These are phyloP conservation scores for Diplodus sargus DNA, from an alignment of 2,797 vertebrate species.

Conservation along the genomic window DNA sequence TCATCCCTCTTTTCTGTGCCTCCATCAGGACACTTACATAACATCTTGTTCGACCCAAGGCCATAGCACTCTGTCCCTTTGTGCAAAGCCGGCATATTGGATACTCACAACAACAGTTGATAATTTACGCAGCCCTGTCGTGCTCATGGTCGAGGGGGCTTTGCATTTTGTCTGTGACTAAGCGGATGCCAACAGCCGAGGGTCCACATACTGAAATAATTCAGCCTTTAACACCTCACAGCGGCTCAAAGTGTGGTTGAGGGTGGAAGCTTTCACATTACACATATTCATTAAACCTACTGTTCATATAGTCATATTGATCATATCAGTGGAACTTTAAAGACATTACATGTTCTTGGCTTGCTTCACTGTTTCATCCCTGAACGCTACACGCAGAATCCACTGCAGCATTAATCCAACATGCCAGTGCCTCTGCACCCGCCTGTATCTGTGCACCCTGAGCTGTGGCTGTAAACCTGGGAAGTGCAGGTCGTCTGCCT, in stretches of 20 bases:
- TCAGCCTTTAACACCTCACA: neutral
- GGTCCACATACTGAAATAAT: conserved; percentile 1
- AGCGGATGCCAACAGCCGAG: conserved; percentile 24
- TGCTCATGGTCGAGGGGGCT: conserved; percentile 11
- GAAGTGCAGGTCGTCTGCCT: conserved; percentile 10
- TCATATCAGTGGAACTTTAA: neutral
- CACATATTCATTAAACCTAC: neutral
- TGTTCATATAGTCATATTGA: neutral
- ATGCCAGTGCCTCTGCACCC: conserved; percentile 1
- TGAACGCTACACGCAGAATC: neutral
- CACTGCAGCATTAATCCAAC: neutral
- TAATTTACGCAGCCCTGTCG: conserved; percentile 44
- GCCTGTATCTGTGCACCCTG: conserved; percentile 4
- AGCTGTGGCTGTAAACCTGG: conserved; percentile 16
- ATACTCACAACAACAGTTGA: conserved; percentile 38
- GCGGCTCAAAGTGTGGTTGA: neutral
- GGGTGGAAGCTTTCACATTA: neutral
- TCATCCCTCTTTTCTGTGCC: conserved; percentile 42
- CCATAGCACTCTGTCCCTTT: conserved; percentile 38
- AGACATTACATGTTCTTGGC: neutral
- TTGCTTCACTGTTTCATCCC: neutral
- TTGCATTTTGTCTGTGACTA: conserved; percentile 26
- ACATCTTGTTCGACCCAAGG: conserved; percentile 65
- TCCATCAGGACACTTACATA: conserved; percentile 54
- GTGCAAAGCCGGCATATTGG: conserved; percentile 28